Evolutionary conservation across 2,888 invertebrate species (phyloP).

Genomic region (Pomacea canaliculata): DNA sequence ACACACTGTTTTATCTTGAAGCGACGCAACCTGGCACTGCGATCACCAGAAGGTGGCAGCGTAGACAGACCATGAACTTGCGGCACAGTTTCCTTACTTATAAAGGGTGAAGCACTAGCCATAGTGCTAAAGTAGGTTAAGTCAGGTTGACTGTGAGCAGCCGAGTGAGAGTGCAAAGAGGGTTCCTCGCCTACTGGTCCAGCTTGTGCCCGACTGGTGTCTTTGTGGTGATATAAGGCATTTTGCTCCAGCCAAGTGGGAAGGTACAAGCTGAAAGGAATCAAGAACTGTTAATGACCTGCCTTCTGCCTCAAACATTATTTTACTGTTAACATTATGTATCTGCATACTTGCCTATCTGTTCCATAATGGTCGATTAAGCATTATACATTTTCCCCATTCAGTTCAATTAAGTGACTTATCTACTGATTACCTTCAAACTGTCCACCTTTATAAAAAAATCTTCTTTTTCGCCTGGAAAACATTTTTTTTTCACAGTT

Average conservation of each 20-base stretch:
- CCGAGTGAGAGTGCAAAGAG: conserved; percentile 13
- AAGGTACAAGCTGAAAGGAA: conserved; percentile 14
- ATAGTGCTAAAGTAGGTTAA: conserved; percentile 30
- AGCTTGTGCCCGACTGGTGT: conserved; percentile 36
- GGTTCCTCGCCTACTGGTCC: conserved; percentile 27
- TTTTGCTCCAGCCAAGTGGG: conserved; percentile 10
- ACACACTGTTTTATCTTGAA: conserved; percentile 39
- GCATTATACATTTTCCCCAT: too few relatives aligned
- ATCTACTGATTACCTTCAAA: too few relatives aligned
- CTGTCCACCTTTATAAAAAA: too few relatives aligned
- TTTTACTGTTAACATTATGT: too few relatives aligned
- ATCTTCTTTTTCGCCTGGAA: too few relatives aligned
- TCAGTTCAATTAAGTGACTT: too few relatives aligned
- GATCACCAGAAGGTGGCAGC: conserved; percentile 15
- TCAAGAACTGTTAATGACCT: background rate
- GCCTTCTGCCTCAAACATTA: too few relatives aligned
- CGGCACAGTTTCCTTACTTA: background rate
- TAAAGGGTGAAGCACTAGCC: background rate
- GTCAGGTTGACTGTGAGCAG: conserved; percentile 56
- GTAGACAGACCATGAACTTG: conserved; percentile 26
- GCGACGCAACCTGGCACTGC: conserved; percentile 9
- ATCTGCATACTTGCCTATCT: too few relatives aligned
- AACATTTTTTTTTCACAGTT: too few relatives aligned
- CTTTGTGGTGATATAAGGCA: background rate
- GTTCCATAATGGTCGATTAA: too few relatives aligned